Evolutionary conservation across 1,140 invertebrate genomes (phyloP), one percentile per base, ranked within the genome.

Genomic region (Monochamus saltuarius): DNA sequence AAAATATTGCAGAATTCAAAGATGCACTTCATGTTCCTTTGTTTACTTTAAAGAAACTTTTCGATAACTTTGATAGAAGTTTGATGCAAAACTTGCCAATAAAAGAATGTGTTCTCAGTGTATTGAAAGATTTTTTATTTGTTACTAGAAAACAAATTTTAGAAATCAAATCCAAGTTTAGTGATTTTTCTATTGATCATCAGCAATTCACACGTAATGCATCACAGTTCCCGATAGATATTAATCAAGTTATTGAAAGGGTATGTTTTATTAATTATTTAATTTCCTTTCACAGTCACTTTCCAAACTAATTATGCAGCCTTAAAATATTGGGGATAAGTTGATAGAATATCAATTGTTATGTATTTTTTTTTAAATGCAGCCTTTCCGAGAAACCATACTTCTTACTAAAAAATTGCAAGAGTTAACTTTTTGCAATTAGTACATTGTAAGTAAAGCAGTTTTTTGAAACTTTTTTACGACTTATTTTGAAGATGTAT

Each of bases 71-170:
- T 17, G 43, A 46, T 11, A 16, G 17, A 14, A 53, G 36, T 19
- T n/a, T n/a, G 9, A 53, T 19, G 6, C 38, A 53, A 22, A 16
- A n/a, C 10, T 40, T 53, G 11, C 40, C 36, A 8, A 39, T 53
- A 6, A 36, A 42, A 39, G 40, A 53, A n/a, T 39, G 16, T 11
- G n/a, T 53, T n/a, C 16, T 9, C 11, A 9, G n/a, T 7, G 13
- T 40, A 7, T 53, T 38, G n/a, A 39, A 39, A 53, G 29, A 53
- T 13, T 40, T 40, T 17, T 11, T 53, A 17, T 9, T 40, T 19
- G 22, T 19, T 13, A 11, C 40, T 14, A 53, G 22, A 7, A 19
- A 19, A 9, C 38, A 53, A 53, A 11, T 38, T 16, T 17, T 4
- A 40, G 14, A 40, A 7, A 16, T 53, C 7, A 38, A 39, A 13